Evolutionary conservation across 1,140 invertebrate genomes (phyloP), one percentile per base, ranked within the genome.

Genomic region (Sipha flava): DNA sequence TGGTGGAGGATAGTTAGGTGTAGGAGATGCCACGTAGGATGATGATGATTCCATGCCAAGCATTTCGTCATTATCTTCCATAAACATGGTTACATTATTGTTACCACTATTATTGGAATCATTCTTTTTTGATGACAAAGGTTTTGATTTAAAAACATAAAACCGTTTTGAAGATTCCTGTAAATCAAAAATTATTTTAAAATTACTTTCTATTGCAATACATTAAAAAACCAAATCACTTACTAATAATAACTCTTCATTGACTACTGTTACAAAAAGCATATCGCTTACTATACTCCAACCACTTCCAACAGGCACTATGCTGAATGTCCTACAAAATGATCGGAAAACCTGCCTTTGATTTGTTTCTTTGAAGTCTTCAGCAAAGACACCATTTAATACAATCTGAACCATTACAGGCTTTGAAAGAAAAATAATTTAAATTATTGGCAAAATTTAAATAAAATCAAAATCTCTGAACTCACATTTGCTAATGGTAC

Each of bases 201-300:
- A 29, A 6, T 26, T 0, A 70, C 2, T 18, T 21, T 4, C 29
- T 29, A 21, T 16, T 18, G 18, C 1, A 9, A 45, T 10, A 9
- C 21, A n/a, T n/a, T n/a, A 68, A 47, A 26, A 9, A 6, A 52
- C 9, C 6, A 75, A 34, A 40, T 26, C 3, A 59, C n/a, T 77
- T 43, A 77, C 73, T 47, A 57, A 21, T 57, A 57, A 43, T 43
- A 77, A 26, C 43, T 77, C 73, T 16, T 57, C 52, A 18, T 29
- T 40, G 0, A 54, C 52, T 43, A 18, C 10, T 23, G 73, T 77
- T 77, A 77, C 5, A 57, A 59, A 59, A 1, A 59, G 9, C 73
- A 77, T 77, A 77, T 77, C 73, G 1, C 34, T 77, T 4, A 77
- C 23, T 77, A 77, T 77, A 59, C 73, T 77, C 73, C 73, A 77